Evolutionary conservation across 1,140 invertebrate genomes (phyloP), one percentile per base, ranked within the genome.

Genomic region (Drosophila lacteicornis): DNA sequence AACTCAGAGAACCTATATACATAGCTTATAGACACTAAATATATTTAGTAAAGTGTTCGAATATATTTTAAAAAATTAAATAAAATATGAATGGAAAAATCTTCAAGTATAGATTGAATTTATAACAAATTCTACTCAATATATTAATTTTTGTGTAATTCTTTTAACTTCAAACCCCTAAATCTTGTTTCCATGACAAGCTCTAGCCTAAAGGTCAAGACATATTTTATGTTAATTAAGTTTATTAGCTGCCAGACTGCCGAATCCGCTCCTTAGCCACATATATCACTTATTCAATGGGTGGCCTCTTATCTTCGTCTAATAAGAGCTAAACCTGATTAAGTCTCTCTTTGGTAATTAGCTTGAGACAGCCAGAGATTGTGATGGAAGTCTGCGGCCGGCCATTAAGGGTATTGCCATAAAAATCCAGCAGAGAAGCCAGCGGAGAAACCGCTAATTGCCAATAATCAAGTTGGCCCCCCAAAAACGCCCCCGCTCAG

Each of bases 391-490:
- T 59, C 53, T 38, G 9, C 15, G 53, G 30, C n/a, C 17, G 22
- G 46, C 46, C 30, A 59, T 51, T 73, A 73, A 42, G 69, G 53
- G 45, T 38, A 50, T 45, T 49, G 53, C 67, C 36, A 60, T 51
- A 73, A 60, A 74, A 73, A 51, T 51, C 43, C 62, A 25, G 36
- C 46, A 53, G 45, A 46, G 36, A 60, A 22, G 43, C 55, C 79
- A n/a, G 12, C 63, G 49, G 67, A 25, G 66, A 86, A 86, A 63
- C 75, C 82, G 62, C 82, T 86, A 86, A 85, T 81, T 86, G 82
- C 82, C 69, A 86, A 85, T 85, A 85, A 86, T 86, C 75, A 81
- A 85, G 81, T 80, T 63, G 40, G 25, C 13, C 46, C 47, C 19
- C 50, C 45, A 27, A 40, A 63, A 40, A 49, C 80, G 40, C 40